A percentile compares a stretch with the other conserved stretches of the same genome.
Evolutionary conservation across 1,140 invertebrate genomes (phyloP).

Genomic region (Pogonus chalceus): DNA sequence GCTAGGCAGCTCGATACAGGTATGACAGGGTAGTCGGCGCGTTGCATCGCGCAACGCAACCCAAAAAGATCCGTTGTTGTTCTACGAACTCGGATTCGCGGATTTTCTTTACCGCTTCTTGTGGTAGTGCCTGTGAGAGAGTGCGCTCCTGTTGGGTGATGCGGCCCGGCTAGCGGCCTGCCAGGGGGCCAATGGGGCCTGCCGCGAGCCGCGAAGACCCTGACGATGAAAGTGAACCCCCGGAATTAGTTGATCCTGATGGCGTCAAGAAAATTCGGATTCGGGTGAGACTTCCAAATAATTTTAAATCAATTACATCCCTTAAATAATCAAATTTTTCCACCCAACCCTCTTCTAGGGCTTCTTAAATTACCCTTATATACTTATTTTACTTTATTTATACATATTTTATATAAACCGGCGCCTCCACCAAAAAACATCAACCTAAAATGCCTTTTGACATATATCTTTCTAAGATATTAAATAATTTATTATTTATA

Average conservation of each 20-base stretch:
- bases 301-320: too few species aligned
- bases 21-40: background rate
- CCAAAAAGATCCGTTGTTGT: background rate
- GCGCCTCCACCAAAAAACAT: too few species aligned
- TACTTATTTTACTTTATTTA: too few species aligned
- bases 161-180: slow-evolving; percentile 14
- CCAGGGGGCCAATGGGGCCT: slow-evolving; percentile 29
- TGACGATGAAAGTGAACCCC: slow-evolving; percentile 28
- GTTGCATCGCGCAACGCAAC: too few species aligned
- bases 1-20: background rate
- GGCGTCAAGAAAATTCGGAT: slow-evolving; percentile 17
- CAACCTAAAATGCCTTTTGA: too few species aligned
- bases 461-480: too few species aligned
- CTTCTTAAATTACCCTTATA: too few species aligned
- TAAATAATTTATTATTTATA: too few species aligned
- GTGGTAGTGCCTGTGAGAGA: background rate
- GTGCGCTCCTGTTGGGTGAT: background rate
- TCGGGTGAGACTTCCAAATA: background rate
- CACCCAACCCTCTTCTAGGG: too few species aligned
- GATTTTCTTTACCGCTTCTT: too few species aligned
- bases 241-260: background rate
- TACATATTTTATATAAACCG: too few species aligned
- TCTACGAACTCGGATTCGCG: background rate
- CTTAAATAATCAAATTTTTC: too few species aligned
- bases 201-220: slow-evolving; percentile 30